Evolutionary conservation across 2,113 vertebrate genomes (phyloP).

Genomic region (Zonotrichia leucophrys): DNA sequence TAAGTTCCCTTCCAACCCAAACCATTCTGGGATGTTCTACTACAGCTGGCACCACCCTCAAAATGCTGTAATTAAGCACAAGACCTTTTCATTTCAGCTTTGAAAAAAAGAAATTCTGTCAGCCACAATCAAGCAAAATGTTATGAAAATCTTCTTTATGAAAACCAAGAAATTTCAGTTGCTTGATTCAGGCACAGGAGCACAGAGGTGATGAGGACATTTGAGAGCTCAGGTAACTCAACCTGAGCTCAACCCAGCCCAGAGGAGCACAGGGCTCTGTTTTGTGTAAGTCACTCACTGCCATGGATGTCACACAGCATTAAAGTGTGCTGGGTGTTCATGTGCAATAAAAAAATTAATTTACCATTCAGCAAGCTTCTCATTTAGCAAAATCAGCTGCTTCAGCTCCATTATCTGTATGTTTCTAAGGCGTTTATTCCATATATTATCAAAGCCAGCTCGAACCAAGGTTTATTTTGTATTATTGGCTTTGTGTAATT

Average conservation of each 20-base stretch:
- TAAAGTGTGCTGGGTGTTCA: neutral
- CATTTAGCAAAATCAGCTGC: conserved; percentile 50
- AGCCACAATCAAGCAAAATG: too few species aligned
- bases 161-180: too few species aligned
- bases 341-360: conserved; percentile 56
- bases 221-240: neutral
- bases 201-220: neutral
- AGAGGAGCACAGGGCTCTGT: neutral
- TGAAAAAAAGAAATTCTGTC: too few species aligned
- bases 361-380: conserved; percentile 31
- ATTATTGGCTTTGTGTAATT: conserved; percentile 12
- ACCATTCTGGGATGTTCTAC: too few species aligned
- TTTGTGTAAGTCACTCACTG: neutral
- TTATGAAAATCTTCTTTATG: too few species aligned
- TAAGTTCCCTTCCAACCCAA: too few species aligned
- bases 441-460: neutral
- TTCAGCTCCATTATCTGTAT: conserved; percentile 40
- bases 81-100: too few species aligned
- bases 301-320: neutral
- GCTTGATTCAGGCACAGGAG: too few species aligned
- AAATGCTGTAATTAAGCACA: too few species aligned
- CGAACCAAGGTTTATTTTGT: neutral
- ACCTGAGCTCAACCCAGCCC: neutral
- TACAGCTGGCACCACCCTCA: too few species aligned
- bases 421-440: conserved; percentile 7